These are phyloP conservation scores for Mohoua ochrocephala DNA, from an alignment of 2,113 vertebrate genomes.

Conservation along the genomic window DNA sequence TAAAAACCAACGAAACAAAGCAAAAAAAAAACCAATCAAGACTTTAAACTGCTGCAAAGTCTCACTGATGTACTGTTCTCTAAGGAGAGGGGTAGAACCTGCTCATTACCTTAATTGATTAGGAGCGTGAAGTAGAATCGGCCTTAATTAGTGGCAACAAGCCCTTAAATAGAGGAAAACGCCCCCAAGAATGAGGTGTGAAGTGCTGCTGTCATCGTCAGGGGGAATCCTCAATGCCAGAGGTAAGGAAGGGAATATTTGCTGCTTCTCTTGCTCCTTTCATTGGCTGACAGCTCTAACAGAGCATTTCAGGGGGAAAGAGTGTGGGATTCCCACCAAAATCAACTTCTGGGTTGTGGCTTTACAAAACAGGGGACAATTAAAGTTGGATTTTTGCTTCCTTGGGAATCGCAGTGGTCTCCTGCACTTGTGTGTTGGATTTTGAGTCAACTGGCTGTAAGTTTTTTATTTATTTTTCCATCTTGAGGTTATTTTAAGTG, in stretches of 20 bases:
- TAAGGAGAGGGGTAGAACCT: neutral
- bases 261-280: neutral
- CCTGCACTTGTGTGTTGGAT: neutral
- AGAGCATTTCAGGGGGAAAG: neutral
- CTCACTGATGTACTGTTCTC: neutral
- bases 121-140: neutral
- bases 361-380: fast-evolving
- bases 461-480: neutral
- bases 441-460: neutral
- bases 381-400: neutral
- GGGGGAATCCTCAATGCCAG: fast-evolving
- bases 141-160: neutral
- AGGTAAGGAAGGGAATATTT: neutral
- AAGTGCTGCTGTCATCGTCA: fast-evolving
- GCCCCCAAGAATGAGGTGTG: fast-evolving
- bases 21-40: neutral
- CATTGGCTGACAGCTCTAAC: fast-evolving
- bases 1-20: neutral
- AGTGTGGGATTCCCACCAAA: fast-evolving
- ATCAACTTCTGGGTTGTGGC: neutral
- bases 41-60: neutral
- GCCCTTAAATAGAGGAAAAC: neutral
- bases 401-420: neutral
- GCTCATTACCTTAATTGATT: neutral
- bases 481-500: neutral